Conservation (phyloP, 2,888 invertebrate species). For the Chymomyza fuscimana region DNA sequence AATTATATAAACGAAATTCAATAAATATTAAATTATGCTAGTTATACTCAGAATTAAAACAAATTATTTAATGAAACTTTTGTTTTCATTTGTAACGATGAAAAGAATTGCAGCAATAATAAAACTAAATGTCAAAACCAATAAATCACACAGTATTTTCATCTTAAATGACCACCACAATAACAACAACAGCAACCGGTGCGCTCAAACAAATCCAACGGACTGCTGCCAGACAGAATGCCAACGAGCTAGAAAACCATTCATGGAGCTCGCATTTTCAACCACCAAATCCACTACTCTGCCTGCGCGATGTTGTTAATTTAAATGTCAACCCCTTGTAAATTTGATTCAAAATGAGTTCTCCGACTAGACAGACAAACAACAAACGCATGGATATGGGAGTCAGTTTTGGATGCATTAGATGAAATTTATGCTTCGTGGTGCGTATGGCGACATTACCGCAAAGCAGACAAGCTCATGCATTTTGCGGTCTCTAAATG, state of each 20-base stretch:
- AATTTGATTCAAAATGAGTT: slow-evolving; percentile 38
- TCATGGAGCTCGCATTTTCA: slow-evolving; percentile 15
- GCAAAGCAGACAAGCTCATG: slow-evolving; percentile 33
- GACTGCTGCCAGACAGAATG: slow-evolving; percentile 7
- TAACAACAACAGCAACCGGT: slow-evolving; percentile 2
- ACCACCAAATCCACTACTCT: slow-evolving; percentile 6
- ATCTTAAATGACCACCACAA: slow-evolving; percentile 10
- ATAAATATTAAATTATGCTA: slow-evolving; percentile 51
- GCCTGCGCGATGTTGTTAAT: slow-evolving; percentile 37
- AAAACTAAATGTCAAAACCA: slow-evolving; percentile 64
- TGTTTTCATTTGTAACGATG: slow-evolving; percentile 68
- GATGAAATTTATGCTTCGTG: slow-evolving; percentile 51
- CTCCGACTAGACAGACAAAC: background rate
- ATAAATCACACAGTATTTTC: slow-evolving; percentile 15
- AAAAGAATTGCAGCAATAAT: slow-evolving; percentile 62
- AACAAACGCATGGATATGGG: background rate
- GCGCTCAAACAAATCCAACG: background rate
- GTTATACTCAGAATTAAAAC: slow-evolving; percentile 57
- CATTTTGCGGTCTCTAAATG: slow-evolving; percentile 53
- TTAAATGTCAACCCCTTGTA: slow-evolving; percentile 53
- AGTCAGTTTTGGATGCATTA: slow-evolving; percentile 8
- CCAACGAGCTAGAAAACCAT: slow-evolving; percentile 23
- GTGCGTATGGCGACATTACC: slow-evolving; percentile 57
- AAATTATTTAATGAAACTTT: slow-evolving; percentile 43
- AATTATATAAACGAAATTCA: slow-evolving; percentile 72